Percentiles rank a stretch among this genome's conserved stretches.
These are phyloP conservation scores for Chelonus insularis DNA, from an alignment of 1,140 invertebrate genomes.

Conservation along the genomic window DNA sequence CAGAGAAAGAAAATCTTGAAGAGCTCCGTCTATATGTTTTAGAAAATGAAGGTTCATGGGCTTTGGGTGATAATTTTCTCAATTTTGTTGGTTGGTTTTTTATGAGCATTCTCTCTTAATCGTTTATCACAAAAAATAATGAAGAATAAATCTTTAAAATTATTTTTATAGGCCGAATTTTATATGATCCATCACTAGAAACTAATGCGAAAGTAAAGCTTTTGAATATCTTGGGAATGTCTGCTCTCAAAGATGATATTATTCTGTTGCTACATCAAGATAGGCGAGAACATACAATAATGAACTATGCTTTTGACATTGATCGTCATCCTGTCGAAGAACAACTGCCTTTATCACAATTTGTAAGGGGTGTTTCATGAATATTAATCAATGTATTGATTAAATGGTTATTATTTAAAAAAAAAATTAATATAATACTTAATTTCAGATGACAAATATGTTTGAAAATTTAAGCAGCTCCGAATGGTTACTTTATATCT, in stretches of 20 bases:
- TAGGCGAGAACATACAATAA: constrained; percentile 82
- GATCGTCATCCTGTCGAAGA: constrained; percentile 77
- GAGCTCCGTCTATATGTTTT: constrained; percentile 86
- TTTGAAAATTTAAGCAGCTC: constrained; percentile 87
- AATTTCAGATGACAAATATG: constrained; percentile 84
- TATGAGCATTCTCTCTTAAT: background rate
- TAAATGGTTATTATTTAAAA: no score
- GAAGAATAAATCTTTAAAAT: background rate
- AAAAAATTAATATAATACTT: no score
- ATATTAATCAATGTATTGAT: no score
- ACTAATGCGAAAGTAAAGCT: constrained; percentile 65
- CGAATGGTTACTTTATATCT: constrained; percentile 92
- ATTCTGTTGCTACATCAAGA: constrained; percentile 89
- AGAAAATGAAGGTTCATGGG: constrained; percentile 88
- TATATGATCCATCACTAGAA: constrained; percentile 66
- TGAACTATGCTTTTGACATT: constrained; percentile 85
- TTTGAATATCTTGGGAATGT: constrained; percentile 72
- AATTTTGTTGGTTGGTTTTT: constrained; percentile 73
- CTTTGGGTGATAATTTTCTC: constrained; percentile 84
- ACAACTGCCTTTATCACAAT: constrained; percentile 77
- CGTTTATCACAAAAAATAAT: background rate
- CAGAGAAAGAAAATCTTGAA: constrained; percentile 72
- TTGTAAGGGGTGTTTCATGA: constrained; percentile 68
- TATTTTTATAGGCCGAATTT: constrained; percentile 63
- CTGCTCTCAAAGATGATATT: constrained; percentile 85